Evolutionary conservation across 2,113 vertebrate species (phyloP), one percentile per base, ranked within the genome.

Genomic region (Siniperca knerii): DNA sequence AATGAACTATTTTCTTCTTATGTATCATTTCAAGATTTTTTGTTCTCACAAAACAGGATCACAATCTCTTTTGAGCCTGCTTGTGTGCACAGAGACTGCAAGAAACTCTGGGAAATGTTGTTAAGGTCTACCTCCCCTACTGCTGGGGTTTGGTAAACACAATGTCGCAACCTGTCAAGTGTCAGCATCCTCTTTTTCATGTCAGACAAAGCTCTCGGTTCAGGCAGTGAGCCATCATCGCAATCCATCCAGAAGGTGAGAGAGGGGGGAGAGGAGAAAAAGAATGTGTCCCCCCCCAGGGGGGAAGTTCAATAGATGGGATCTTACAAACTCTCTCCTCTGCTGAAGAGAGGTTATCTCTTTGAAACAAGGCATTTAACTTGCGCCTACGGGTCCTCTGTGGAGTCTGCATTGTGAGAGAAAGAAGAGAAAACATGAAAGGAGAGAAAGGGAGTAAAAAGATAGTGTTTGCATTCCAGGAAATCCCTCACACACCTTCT

Each of bases 281-380:
- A 52, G 82, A 81, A 65, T 60, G 55, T 65, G 64, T 78, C 75
- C 64, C 65, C 79, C 88, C 82, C 83, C 52, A 9, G 57, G 79
- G 77, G 77, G 69, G 76, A 81, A 85, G 74, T 65, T 78, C 82
- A 88, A 80, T 86, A 89, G 82, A 70, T 29, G 18, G 67, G 83
- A 86, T 90, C 79, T 81, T 74, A 74, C 65, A 83, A 84, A 89
- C 81, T 29, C 80, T 78, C 69, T 52, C 60, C 83, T 68, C 81
- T 73, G 75, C 84, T 57, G 72, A 82, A 67, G 86, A 85, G 78
- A 93, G 88, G 93, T 91, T 92, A 88, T 90, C 86, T 67, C 58
- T 87, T 78, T 90, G 84, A 92, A 89, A 92, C 89, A 86, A 81
- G 75, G 69, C 80, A 71, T 94, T 94, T 89, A 91, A 72, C 91